Evolutionary conservation across 2,888 invertebrate species (phyloP), one percentile per base, ranked within the genome.

Genomic region (Bruchidius siliquastri): DNA sequence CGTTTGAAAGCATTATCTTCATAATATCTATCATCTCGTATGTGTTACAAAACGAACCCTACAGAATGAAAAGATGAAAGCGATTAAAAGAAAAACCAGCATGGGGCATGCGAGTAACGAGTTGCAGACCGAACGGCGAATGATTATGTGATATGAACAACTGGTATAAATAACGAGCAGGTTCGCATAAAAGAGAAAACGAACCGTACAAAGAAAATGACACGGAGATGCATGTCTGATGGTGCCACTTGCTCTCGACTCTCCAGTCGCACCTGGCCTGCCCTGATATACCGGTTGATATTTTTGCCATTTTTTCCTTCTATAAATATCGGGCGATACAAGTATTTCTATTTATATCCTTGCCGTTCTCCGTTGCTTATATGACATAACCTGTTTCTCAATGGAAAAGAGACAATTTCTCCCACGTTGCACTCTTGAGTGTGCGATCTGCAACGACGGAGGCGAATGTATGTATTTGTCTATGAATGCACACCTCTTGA

Each of bases 311-410:
- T 79, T 79, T 80, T 78, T 79, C 77, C 21, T 79, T 81, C 82
- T 81, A 82, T 80, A 82, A 82, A 82, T 82, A 82, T 77, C 80
- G 72, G 30, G 4, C 30, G 30, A 74, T 77, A 76, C 79, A 79
- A 79, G 81, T 79, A 81, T 81, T 81, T 80, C 82, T 82, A 82
- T 82, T 81, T 81, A 80, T 80, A 82, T 76, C 76, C 76, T 72
- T 70, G 30, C 30, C 30, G 30, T 30, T 30, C 30, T 30, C 30
- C 30, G 73, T 73, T 76, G 73, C 74, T 76, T 77, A 75, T 79
- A 81, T 82, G 81, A 81, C 79, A 81, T 82, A 82, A 80, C 80
- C 80, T 76, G 81, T 81, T 81, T 30, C 30, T 30, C 30, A 30
- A 30, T 30, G 74, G 74, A 73, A 73, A 69, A 71, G 49, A 71